Conservation (phyloP, 2,797 vertebrate species). For the Trichosurus vulpecula region DNA sequence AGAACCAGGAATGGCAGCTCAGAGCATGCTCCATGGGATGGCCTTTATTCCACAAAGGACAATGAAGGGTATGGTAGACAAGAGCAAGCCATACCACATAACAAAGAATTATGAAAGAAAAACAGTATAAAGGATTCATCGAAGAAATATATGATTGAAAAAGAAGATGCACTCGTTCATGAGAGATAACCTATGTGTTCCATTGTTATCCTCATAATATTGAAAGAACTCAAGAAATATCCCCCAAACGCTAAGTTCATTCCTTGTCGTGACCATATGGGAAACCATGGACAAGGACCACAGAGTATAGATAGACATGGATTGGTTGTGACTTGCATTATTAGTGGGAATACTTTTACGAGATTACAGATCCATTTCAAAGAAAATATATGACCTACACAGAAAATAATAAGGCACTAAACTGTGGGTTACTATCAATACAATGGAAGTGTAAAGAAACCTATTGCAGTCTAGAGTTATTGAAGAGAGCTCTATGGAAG, state of each 20-base stretch:
- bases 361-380: neutral
- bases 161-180: neutral
- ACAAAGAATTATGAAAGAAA: neutral
- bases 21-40: neutral
- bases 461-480: neutral
- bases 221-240: neutral
- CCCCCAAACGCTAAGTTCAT: neutral
- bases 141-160: neutral
- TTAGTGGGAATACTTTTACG: neutral
- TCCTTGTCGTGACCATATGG: neutral
- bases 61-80: neutral
- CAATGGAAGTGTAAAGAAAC: neutral
- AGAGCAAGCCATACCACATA: neutral
- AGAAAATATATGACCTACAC: neutral
- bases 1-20: neutral
- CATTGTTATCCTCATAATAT: neutral
- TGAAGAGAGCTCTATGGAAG: neutral
- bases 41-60: neutral
- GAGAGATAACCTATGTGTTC: neutral
- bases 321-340: neutral
- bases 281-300: neutral
- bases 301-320: neutral
- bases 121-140: neutral
- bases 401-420: neutral
- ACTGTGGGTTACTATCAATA: neutral